These are phyloP conservation scores for Mesoligia furuncula DNA, from an alignment of 2,888 invertebrate genomes.

Conservation along the genomic window DNA sequence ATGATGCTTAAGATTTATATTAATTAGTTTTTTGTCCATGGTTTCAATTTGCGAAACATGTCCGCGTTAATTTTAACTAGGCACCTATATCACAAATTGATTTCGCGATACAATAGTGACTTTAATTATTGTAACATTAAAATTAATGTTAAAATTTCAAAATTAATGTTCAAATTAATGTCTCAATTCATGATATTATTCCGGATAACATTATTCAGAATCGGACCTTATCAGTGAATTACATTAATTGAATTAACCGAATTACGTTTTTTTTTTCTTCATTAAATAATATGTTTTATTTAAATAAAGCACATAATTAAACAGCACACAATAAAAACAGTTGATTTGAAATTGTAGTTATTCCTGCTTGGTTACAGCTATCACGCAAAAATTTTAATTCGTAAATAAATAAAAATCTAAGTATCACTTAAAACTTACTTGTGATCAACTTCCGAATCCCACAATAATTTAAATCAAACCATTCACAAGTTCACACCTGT, in stretches of 20 bases:
- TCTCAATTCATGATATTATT: constrained; percentile 3
- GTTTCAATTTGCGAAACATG: constrained; percentile 7
- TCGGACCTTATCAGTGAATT: constrained; percentile 11
- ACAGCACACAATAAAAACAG: background rate
- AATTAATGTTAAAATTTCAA: too few species aligned
- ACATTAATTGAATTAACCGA: constrained; percentile 12
- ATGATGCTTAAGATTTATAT: constrained; percentile 18
- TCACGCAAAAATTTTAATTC: background rate
- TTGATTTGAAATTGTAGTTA: background rate
- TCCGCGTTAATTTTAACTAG: constrained; percentile 26
- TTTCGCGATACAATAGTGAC: background rate
- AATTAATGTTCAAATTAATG: too few species aligned
- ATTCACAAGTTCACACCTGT: constrained; percentile 65
- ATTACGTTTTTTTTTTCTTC: constrained; percentile 4
- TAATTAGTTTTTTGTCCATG: constrained; percentile 24
- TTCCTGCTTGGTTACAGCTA: background rate
- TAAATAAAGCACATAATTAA: background rate
- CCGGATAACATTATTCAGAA: constrained; percentile 16
- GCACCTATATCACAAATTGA: constrained; percentile 4
- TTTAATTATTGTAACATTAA: constrained; percentile 13
- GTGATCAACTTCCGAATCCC: constrained; percentile 51
- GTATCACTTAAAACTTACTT: constrained; percentile 59
- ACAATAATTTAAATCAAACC: constrained; percentile 41
- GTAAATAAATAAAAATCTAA: background rate
- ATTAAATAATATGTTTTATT: background rate